Evolutionary conservation across 35 echinoderm and acorn worm genomes (phyloP).

Genomic region (Nesometra sesokonis): DNA sequence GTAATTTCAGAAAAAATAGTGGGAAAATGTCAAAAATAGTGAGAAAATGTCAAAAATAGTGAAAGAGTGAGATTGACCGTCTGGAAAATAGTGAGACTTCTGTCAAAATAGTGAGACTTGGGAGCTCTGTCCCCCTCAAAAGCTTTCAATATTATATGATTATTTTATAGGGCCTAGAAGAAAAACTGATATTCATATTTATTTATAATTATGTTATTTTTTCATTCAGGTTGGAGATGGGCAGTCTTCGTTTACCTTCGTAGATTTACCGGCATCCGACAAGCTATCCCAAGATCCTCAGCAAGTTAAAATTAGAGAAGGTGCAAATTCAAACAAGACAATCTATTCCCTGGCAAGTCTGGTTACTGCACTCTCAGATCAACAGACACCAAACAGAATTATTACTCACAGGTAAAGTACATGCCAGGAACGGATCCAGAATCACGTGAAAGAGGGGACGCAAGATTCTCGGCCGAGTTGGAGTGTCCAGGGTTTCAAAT

Average conservation of each 20-base stretch:
- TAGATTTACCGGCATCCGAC: constrained; percentile 62
- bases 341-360: constrained; percentile 35
- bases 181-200: too few species aligned
- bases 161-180: too few species aligned
- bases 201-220: not conserved
- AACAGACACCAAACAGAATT: constrained; percentile 20
- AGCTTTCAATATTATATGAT: not conserved
- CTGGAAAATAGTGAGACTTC: too few species aligned
- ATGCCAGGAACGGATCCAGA: too few species aligned
- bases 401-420: constrained; percentile 48
- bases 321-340: constrained; percentile 36
- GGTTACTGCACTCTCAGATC: constrained; percentile 29
- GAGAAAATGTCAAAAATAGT: too few species aligned
- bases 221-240: not conserved
- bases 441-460: too few species aligned
- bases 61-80: too few species aligned
- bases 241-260: constrained; percentile 52
- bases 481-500: too few species aligned
- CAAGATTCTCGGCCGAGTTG: too few species aligned
- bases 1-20: too few species aligned
- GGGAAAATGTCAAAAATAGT: too few species aligned
- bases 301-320: constrained; percentile 40
- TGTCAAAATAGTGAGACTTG: too few species aligned
- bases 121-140: not conserved
- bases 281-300: constrained; percentile 44